Evolutionary conservation across 2,113 vertebrate genomes (phyloP), one percentile per base, ranked within the genome.

Genomic region (Corythornis cristatus): DNA sequence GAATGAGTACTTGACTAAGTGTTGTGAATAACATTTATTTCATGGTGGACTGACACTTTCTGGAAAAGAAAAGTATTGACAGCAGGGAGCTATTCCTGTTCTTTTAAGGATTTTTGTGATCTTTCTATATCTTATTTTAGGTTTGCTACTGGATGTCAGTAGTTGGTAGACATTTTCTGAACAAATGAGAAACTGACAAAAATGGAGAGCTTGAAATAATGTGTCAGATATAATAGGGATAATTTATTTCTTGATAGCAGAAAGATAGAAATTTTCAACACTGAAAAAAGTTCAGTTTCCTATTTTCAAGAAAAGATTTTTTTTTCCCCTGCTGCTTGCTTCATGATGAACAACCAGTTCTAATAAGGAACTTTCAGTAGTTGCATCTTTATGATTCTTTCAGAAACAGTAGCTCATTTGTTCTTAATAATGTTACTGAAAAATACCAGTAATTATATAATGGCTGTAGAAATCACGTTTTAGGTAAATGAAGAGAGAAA

Each of bases 361-460:
- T 96, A 94, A 96, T 83, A 95, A 96, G 76, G 86, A 98, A 98
- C 91, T 98, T 97, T 82, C 67, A 96, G 90, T 97, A 97, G 98
- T 98, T 97, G 94, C 93, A 96, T 97, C 93, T 97, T 98, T 88
- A 93, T 95, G 90, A 96, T 96, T 97, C 97, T 98, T 97, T 97
- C 90, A 92, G 89, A 97, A 97, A 96, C 88, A 95, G 96, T 96
- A 91, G 66, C 51, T 89, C 91, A 95, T 98, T 97, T 98, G 88
- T 97, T 96, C 89, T 96, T 97, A 97, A 97, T 97, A 97, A 97
- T 83, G 76, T 97, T 96, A 92, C 72, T 95, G 97, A 97, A 98
- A 98, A 98, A 97, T 97, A 97, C 97, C 96, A 98, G 96, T 97
- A 98, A 98, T 98, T 98, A 98, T 97, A 97, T 98, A 98, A 98